Evolutionary conservation across 2,113 vertebrate genomes (phyloP), one percentile per base, ranked within the genome.

Genomic region (Actinemys pallida): DNA sequence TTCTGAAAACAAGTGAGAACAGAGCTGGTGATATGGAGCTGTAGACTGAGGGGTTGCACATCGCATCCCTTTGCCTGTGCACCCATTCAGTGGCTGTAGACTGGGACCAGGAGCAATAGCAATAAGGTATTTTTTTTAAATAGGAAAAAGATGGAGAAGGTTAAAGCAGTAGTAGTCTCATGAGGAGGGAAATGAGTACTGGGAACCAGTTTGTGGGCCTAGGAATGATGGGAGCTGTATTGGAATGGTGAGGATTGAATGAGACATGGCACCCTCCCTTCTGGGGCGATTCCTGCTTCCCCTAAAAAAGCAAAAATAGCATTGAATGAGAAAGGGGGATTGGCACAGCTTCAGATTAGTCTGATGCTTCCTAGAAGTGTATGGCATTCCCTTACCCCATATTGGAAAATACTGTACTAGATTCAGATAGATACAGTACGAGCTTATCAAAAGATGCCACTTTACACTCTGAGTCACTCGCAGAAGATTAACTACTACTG

Each of bases 1-100:
- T 92, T 86, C 86, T 84, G 29, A 81, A 92, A 59, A 84, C 87
- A 50, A 95, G 88, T 52, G 54, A 57, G 91, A 92, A 93, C 88
- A 80, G 82, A 93, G 84, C 69, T 69, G 88, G 87, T 56, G 81
- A 76, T 25, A 10, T 45, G 69, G 78, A 94, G 82, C 69, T 42
- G 29, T 62, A 83, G 65, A 62, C n/a, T 76, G 79, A 83, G 88
- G 84, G 20, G 49, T 52, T 10, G 25, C 0, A 50, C 22, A 6
- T 90, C 29, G 17, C 35, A 90, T 88, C 87, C 83, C 81, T 86
- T 95, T 87, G 52, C 62, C 57, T 81, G 11, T 45, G 72, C 72
- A 69, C 31, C 35, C 17, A n/a, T 69, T 69, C 65, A 69, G 14
- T 9, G 14, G 35, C 17, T 39, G 65, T 69, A 50, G 57, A 16